These are phyloP conservation scores for Hymenopus coronatus DNA, from an alignment of 2,888 invertebrate species.

Conservation along the genomic window DNA sequence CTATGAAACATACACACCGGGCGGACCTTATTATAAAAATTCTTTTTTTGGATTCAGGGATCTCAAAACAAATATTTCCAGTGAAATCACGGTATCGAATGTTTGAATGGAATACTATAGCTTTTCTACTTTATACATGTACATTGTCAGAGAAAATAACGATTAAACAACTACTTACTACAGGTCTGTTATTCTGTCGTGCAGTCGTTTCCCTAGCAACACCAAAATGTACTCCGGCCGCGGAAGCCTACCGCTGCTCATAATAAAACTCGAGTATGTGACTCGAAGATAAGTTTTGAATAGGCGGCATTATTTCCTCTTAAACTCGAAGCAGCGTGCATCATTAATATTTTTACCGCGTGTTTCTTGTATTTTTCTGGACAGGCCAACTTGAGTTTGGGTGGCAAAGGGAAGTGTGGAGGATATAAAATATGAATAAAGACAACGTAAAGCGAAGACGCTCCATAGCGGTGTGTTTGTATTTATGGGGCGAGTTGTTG, in stretches of 20 bases:
- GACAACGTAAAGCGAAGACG: not conserved
- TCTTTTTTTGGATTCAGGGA: too few species aligned
- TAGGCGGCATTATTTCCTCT: not conserved
- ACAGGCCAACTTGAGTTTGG: not conserved
- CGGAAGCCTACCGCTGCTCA: not conserved
- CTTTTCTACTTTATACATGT: too few species aligned
- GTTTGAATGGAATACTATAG: too few species aligned
- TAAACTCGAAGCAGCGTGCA: not conserved
- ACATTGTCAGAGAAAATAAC: too few species aligned
- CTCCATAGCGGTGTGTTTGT: not conserved
- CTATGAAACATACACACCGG: too few species aligned
- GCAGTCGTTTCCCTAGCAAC: not conserved
- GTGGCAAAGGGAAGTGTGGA: not conserved
- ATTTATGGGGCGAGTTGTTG: not conserved
- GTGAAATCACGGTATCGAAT: too few species aligned
- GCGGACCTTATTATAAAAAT: too few species aligned
- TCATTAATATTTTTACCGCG: not conserved
- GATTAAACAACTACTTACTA: too few species aligned
- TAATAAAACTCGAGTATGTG: not conserved
- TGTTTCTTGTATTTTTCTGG: not conserved
- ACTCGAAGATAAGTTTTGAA: not conserved
- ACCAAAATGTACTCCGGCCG: not conserved
- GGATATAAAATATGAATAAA: not conserved
- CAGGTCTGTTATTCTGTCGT: too few species aligned
- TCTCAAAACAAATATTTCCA: too few species aligned